Percentiles rank a stretch among this genome's conserved stretches.
These are phyloP conservation scores for Recurvirostra avosetta DNA, from an alignment of 2,113 vertebrate genomes.

Conservation along the genomic window DNA sequence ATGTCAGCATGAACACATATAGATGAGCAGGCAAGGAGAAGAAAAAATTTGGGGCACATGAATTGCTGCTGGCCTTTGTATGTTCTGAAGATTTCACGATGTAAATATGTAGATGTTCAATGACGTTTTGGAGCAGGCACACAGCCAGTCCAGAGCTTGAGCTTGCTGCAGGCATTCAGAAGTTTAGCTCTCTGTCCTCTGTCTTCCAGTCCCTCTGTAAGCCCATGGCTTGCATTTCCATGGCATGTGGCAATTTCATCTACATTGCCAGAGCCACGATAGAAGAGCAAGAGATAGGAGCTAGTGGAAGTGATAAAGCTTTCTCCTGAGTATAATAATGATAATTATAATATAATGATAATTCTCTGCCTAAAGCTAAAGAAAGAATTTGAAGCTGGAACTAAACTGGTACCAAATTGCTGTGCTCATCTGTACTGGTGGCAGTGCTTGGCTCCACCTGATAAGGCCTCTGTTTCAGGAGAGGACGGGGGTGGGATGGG, in stretches of 20 bases:
- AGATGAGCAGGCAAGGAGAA: neutral
- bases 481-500: neutral
- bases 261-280: neutral
- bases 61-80: neutral
- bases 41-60: neutral
- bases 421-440: neutral
- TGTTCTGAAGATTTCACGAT: neutral
- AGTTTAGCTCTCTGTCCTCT: neutral
- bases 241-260: neutral
- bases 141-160: neutral
- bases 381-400: neutral
- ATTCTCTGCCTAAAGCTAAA: neutral
- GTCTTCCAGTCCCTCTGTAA: neutral
- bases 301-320: neutral
- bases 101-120: neutral
- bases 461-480: neutral
- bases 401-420: neutral
- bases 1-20: neutral
- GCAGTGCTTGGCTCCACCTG: neutral
- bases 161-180: neutral
- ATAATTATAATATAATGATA: neutral
- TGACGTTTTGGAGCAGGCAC: neutral
- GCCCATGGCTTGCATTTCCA: neutral
- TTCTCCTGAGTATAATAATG: neutral
- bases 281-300: neutral